Evolutionary conservation across 2,888 invertebrate species (phyloP), one percentile per base, ranked within the genome.

Genomic region (Strigamia maritima): DNA sequence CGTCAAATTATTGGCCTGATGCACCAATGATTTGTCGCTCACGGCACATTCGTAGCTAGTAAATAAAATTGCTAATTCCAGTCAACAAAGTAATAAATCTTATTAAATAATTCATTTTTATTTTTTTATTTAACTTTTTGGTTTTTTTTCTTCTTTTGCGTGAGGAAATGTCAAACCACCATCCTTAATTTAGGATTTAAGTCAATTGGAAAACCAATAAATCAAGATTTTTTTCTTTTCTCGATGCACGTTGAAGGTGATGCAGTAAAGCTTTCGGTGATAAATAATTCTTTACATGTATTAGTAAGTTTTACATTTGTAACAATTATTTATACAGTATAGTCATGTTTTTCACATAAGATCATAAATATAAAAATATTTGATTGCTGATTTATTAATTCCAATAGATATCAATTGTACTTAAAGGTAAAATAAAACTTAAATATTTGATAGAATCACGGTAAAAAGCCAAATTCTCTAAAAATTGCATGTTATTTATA

Each of bases 21-120:
- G 79, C 28, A 89, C 89, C 85, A 93, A 90, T 87, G 93, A 94
- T 87, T 94, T 94, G 90, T 95, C 94, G 84, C 92, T 92, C 81
- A 91, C 90, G 84, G 88, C 89, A 88, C 95, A 95, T 82, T 92
- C 94, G 87, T 92, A 94, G 89, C 95, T 95, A 16, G 70, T 16
- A 26, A 12, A 70, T 60, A 60, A 24, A 60, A 8, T 28, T 54
- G 28, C n/a, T 14, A 70, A 70, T n/a, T 6, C 54, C 19, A n/a
- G 19, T 19, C 28, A 22, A 70, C 8, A 70, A 70, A 70, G 70
- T 12, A 28, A 70, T 70, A 54, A 54, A 54, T 54, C 54, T 54
- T 44, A 44, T 44, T 44, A 44, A 44, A n/a, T 8, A 44, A 12
- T n/a, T n/a, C 44, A n/a, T 44, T 44, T 16, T 44, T 44, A n/a